phyloP scores from a whole-genome alignment of 2,888 invertebrate genomes.

The Caenorhabditis drosophilae region DNA sequence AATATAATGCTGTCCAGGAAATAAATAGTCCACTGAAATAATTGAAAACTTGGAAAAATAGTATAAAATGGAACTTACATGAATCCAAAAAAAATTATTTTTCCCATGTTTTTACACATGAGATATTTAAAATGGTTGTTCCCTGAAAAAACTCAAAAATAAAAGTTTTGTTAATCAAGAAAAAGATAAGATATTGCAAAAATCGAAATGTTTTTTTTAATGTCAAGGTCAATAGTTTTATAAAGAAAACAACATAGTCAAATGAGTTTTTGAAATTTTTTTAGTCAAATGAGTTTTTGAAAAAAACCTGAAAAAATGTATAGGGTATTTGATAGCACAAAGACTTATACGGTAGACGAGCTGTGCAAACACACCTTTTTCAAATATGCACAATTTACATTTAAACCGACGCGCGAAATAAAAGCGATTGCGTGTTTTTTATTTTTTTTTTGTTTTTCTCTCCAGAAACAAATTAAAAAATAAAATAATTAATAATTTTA shows the following conservation, averaged over 20 bases:
- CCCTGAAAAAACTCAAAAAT: constrained; percentile 2
- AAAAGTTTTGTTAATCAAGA: constrained; percentile 1
- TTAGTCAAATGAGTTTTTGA: constrained; percentile 6
- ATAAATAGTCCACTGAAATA: constrained; percentile 31
- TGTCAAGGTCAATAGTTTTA: too few relatives aligned
- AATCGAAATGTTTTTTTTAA: constrained; percentile 6
- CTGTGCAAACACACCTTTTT: constrained; percentile 14
- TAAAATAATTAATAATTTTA: too few relatives aligned
- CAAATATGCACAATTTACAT: constrained; percentile 2
- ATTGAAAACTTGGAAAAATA: too few relatives aligned
- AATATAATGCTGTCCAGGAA: constrained; percentile 34
- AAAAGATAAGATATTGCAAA: background rate
- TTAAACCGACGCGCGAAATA: constrained; percentile 8
- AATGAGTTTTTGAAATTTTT: too few relatives aligned
- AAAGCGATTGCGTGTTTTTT: too few relatives aligned
- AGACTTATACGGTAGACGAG: constrained; percentile 13
- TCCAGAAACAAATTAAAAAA: too few relatives aligned
- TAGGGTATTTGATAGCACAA: constrained; percentile 1
- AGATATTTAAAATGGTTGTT: constrained; percentile 1
- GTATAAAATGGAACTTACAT: constrained; percentile 29
- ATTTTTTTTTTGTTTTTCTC: constrained; percentile 6
- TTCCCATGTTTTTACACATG: constrained; percentile 34
- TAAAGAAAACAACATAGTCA: too few relatives aligned
- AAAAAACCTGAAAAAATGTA: constrained; percentile 3
- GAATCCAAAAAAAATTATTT: constrained; percentile 28